Evolutionary conservation across 2,797 vertebrate species (phyloP).

Genomic region (Chelidonichthys spinosus): DNA sequence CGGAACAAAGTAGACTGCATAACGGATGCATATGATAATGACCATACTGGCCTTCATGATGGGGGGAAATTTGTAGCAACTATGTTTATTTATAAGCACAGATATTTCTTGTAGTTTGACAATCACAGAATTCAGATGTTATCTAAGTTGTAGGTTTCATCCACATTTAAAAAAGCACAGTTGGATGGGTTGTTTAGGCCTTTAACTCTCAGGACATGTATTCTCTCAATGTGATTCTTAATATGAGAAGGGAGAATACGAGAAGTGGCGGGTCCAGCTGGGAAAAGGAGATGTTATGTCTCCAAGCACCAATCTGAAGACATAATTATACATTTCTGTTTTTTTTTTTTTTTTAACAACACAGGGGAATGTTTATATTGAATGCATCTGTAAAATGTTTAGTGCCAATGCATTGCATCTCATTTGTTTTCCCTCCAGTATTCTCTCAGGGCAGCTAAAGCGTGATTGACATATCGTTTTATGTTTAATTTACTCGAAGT

Average conservation of each 20-base stretch:
- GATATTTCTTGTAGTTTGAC: background rate
- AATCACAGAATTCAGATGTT: background rate
- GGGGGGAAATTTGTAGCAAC: too few relatives aligned
- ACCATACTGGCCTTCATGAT: too few relatives aligned
- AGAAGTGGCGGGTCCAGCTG: background rate
- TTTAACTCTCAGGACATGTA: background rate
- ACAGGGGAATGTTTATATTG: background rate
- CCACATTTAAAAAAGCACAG: background rate
- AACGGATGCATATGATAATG: conserved; percentile 1
- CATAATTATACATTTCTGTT: fast-evolving
- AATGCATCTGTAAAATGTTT: background rate
- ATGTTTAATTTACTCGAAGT: background rate
- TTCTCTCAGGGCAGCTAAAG: background rate
- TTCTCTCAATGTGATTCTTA: background rate
- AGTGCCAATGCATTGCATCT: background rate
- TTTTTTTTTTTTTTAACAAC: background rate
- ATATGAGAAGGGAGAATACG: too few relatives aligned
- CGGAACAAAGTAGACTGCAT: background rate
- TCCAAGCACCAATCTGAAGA: background rate
- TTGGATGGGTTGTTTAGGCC: background rate
- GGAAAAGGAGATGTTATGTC: background rate
- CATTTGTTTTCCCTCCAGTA: background rate
- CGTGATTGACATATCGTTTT: background rate
- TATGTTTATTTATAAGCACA: background rate
- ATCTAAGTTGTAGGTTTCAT: background rate